A percentile compares a stretch with the other conserved stretches of the same genome.
These are phyloP conservation scores for Nylanderia fulva DNA, from an alignment of 1,140 invertebrate species.

Conservation along the genomic window DNA sequence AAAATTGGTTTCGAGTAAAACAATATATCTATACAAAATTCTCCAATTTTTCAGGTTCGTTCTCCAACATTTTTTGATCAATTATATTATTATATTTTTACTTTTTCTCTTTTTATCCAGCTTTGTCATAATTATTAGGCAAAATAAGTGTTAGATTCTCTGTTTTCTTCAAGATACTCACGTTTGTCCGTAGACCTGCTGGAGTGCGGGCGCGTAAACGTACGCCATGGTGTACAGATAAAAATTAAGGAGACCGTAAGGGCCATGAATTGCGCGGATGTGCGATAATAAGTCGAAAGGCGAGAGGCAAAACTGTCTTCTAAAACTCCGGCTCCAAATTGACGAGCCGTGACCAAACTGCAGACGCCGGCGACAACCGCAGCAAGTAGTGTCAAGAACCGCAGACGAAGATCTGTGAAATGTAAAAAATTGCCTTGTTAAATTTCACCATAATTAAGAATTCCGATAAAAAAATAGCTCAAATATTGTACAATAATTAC, in stretches of 20 bases:
- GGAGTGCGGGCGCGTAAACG: slow-evolving; percentile 95
- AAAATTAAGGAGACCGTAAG: slow-evolving; percentile 98
- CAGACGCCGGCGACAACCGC: slow-evolving; percentile 93
- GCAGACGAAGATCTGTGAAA: slow-evolving; percentile 94
- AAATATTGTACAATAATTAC: no score
- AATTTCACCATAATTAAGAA: not conserved
- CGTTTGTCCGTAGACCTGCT: slow-evolving; percentile 93
- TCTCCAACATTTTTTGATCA: not conserved
- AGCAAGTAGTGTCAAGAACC: slow-evolving; percentile 96
- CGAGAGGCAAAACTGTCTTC: slow-evolving; percentile 98
- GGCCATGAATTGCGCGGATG: slow-evolving; percentile 97
- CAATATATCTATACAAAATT: not conserved
- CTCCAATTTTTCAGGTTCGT: not conserved
- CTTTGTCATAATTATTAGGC: not conserved
- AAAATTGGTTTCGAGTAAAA: not conserved
- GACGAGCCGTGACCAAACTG: slow-evolving; percentile 91
- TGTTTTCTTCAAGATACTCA: slow-evolving; percentile 63
- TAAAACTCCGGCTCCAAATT: slow-evolving; percentile 95
- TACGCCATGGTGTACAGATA: slow-evolving; percentile 97
- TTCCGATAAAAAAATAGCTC: no score
- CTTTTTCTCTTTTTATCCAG: not conserved
- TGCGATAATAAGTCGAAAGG: slow-evolving; percentile 94
- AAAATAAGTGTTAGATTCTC: not conserved
- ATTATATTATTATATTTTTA: no score
- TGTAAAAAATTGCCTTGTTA: slow-evolving; percentile 37